Conservation (phyloP, 1,140 invertebrate genomes). For the Drosophila subobscura region DNA sequence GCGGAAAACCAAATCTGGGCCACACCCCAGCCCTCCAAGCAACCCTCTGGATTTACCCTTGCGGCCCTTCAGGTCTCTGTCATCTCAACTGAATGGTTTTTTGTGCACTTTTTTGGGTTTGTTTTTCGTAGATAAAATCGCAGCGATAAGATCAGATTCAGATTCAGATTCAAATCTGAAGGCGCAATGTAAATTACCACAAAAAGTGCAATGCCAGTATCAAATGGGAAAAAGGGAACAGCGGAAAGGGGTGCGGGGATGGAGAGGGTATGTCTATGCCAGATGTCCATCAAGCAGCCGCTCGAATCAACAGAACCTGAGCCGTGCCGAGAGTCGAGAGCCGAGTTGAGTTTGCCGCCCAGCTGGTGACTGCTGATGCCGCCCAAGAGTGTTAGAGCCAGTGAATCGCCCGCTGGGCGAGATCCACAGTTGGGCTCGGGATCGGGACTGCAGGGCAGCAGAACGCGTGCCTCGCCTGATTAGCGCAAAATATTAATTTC, state of each 20-base stretch:
- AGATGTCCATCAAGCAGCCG: slow-evolving; percentile 49
- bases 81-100: slow-evolving; percentile 11
- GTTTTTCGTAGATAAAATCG: slow-evolving; percentile 25
- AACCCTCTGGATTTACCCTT: slow-evolving; percentile 8
- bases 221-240: not conserved
- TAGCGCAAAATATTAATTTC: slow-evolving; percentile 79
- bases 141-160: slow-evolving; percentile 28
- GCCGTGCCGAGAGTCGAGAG: not conserved
- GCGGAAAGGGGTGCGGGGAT: not conserved
- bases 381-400: slow-evolving; percentile 15
- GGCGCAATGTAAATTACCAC: slow-evolving; percentile 72
- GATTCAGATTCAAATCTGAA: not conserved
- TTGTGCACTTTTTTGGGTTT: not conserved
- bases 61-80: not conserved
- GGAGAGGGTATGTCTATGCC: slow-evolving; percentile 9
- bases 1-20: not conserved
- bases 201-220: slow-evolving; percentile 47
- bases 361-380: slow-evolving; percentile 1
- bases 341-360: slow-evolving; percentile 3
- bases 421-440: slow-evolving; percentile 15
- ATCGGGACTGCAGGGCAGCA: not conserved
- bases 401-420: slow-evolving; percentile 23
- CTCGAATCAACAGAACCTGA: slow-evolving; percentile 19
- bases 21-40: not conserved
- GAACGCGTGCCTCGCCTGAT: slow-evolving; percentile 70